These are phyloP conservation scores for Drosophila lutescens DNA, from an alignment of 2,888 invertebrate genomes.

Conservation along the genomic window DNA sequence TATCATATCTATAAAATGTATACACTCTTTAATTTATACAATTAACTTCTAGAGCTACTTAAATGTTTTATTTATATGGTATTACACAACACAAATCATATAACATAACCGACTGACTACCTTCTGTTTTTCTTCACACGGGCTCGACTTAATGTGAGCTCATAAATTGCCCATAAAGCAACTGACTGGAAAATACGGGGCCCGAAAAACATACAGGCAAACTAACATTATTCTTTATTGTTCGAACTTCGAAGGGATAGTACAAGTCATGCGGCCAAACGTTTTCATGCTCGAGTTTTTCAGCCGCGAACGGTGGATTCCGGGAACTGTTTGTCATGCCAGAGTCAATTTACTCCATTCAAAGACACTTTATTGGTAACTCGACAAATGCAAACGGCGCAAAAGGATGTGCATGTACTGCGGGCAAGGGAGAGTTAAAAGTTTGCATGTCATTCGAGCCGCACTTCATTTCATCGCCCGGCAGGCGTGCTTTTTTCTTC, in stretches of 20 bases:
- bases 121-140: conserved; percentile 26
- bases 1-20: background rate
- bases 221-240: conserved; percentile 12
- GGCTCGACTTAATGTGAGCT: conserved; percentile 36
- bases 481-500: conserved; percentile 17
- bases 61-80: conserved; percentile 11
- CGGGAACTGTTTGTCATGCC: conserved; percentile 75
- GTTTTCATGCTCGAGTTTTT: conserved; percentile 47
- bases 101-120: conserved; percentile 5
- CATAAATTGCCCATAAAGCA: conserved; percentile 44
- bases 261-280: conserved; percentile 67
- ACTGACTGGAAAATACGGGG: conserved; percentile 17
- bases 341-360: conserved; percentile 77
- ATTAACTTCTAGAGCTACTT: background rate
- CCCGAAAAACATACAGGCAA: background rate
- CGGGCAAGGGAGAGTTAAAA: conserved; percentile 46
- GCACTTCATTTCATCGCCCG: conserved; percentile 57
- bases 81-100: conserved; percentile 11
- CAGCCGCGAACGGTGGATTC: conserved; percentile 27
- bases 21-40: background rate
- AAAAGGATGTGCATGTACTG: conserved; percentile 28
- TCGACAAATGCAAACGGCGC: conserved; percentile 71
- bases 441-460: conserved; percentile 78
- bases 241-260: conserved; percentile 30
- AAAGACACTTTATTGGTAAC: conserved; percentile 75